Conservation (phyloP, 2,797 vertebrate genomes). For the Naso thynnoides region DNA sequence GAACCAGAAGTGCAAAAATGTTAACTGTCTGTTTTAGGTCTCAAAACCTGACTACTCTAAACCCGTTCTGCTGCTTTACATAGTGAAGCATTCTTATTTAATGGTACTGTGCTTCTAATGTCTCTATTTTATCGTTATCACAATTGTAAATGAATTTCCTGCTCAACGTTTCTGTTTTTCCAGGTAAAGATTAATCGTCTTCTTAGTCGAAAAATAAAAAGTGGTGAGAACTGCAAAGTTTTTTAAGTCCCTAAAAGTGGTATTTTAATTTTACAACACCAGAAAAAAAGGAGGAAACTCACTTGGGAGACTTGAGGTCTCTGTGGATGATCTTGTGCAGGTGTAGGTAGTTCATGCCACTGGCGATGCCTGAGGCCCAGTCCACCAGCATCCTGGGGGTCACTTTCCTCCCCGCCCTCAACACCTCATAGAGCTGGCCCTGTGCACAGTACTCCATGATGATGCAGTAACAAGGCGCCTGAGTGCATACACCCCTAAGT, state of each 20-base stretch:
- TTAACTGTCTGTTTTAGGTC: too few species aligned
- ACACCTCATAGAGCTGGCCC: slow-evolving; percentile 97
- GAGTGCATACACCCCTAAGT: slow-evolving; percentile 95
- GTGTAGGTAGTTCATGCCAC: slow-evolving; percentile 99
- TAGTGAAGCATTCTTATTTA: background rate
- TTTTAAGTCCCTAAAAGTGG: background rate
- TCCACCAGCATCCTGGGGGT: slow-evolving; percentile 94
- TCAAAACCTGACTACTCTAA: too few species aligned
- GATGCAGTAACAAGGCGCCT: slow-evolving; percentile 98
- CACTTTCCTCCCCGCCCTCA: slow-evolving; percentile 94
- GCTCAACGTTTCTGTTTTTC: background rate
- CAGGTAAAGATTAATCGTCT: background rate
- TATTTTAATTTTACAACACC: background rate
- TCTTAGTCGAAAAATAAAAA: background rate
- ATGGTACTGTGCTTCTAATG: too few species aligned
- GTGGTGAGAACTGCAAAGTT: background rate
- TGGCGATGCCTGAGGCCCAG: slow-evolving; percentile 97
- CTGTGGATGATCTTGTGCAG: slow-evolving; percentile 99
- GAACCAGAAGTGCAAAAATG: too few species aligned
- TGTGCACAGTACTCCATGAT: slow-evolving; percentile 99
- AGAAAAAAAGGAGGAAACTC: slow-evolving; percentile 74
- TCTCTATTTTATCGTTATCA: background rate
- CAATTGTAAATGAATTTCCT: background rate
- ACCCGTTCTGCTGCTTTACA: background rate
- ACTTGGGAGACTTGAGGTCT: slow-evolving; percentile 99